Base-by-base conservation (phyloP, 1,140 invertebrate genomes). In the Parapsyche elsis region DNA sequence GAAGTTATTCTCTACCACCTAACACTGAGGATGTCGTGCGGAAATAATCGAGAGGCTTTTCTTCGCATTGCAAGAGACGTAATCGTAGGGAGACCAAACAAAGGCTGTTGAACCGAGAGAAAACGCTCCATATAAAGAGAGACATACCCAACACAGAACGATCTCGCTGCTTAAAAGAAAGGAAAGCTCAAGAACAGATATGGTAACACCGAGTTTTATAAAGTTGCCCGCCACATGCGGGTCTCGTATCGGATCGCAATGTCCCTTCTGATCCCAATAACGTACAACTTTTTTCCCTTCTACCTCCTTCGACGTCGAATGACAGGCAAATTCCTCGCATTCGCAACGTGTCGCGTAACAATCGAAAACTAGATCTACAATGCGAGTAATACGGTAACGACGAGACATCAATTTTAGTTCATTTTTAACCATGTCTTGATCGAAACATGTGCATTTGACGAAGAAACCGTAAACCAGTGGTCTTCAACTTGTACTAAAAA, bases 191-290 rank as follows among this genome's bases (percentile, higher is more conserved):
- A 46, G 24, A 45, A 45, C 71, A 57, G 45, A 75, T 75, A 75
- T 75, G 73, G 73, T 57, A 75, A 75, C 73, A 75, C 73, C 73
- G 46, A 75, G 73, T 75, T 75, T 75, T 75, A 67, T 67, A 67
- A 67, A 67, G 64, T 67, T 24, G 64, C 64, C 9, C 16, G 49
- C 12, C 49, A 16, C 49, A 67, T 30, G 64, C 64, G 21, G 23
- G 64, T 30, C 21, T 67, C 64, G 64, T 30, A 67, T 26, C 64
- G 21, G 10, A 21, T 19, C 21, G 59, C 59, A 61, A 61, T 23
- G 59, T 61, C 59, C 59, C 59, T 61, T 67, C 24, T 67, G 64
- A 67, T 67, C 64, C 64, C 64, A 14, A 67, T 67, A 53, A 67
- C 23, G 24, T 9, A 19, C 4, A 53, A 53, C 16, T 53, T 53